Evolutionary conservation across 1,140 invertebrate species (phyloP), one percentile per base, ranked within the genome.

Genomic region (Drosophila suzukii): DNA sequence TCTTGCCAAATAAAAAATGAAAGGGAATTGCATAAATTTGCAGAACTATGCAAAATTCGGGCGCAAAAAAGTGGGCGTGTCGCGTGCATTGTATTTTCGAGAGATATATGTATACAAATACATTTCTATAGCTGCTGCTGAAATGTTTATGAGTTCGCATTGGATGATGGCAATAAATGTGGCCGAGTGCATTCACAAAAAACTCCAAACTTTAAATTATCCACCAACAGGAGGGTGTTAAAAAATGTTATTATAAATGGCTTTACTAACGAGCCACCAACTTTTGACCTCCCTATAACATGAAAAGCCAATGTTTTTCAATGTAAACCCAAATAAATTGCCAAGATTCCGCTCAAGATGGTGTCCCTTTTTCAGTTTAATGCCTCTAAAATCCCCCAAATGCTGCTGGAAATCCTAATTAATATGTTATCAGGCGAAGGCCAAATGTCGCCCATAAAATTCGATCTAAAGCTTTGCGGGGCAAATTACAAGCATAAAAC

Each of bases 391-490:
- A 60, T 73, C 72, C 30, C 61, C 24, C 15, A 34, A 53, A 43
- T 66, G 39, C 27, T 53, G n/a, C 38, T 20, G 15, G 13, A 59
- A 76, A 76, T 76, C 72, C 62, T 75, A 75, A 76, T 76, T 76
- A 75, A 76, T 76, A 76, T 76, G 53, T 67, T 76, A 76, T 76
- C 73, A 76, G 55, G 27, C 61, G 44, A 67, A 67, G 43, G 47
- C 72, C 73, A 76, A 76, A 76, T 76, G 72, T 59, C 46, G 50
- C 30, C 49, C 73, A 76, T 76, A 76, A 76, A 76, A 76, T 76
- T 76, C 73, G 73, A 76, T 76, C 73, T 44, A 67, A 76, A 76
- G 72, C 61, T 76, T 67, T 58, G 44, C 24, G 34, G 46, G 41
- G 47, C 34, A 76, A 76, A 75, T 75, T 58, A 76, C 73, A 54